Conservation (phyloP, 2,888 invertebrate genomes). For the Coelopa pilipes region DNA sequence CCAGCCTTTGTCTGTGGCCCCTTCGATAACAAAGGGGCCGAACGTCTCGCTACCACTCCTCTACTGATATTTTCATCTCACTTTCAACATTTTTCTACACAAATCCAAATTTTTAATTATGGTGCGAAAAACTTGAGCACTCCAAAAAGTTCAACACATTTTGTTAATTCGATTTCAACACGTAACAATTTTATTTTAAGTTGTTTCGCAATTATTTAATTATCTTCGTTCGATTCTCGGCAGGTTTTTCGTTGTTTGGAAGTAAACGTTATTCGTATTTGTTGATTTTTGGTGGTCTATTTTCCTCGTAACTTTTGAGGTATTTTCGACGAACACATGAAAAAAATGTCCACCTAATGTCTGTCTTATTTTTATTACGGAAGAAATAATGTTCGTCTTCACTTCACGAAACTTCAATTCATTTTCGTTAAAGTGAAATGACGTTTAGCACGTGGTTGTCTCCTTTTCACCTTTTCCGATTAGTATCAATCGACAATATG, state of each 20-base stretch:
- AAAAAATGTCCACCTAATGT: conserved; percentile 1
- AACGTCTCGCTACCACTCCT: background rate
- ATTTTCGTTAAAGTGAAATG: background rate
- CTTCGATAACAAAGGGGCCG: conserved; percentile 12
- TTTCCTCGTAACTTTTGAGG: background rate
- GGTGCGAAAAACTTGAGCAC: background rate
- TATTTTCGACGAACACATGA: background rate
- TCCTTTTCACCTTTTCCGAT: background rate
- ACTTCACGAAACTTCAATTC: conserved; percentile 35
- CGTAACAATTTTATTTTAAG: conserved; percentile 33
- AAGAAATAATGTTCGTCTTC: conserved; percentile 14
- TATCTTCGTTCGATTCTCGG: background rate
- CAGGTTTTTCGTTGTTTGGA: background rate
- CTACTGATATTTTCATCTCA: background rate
- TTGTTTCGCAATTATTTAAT: background rate
- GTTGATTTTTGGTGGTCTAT: conserved; percentile 4
- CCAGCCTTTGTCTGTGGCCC: conserved; percentile 12
- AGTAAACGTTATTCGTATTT: background rate
- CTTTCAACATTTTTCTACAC: background rate
- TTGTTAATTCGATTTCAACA: conserved; percentile 34
- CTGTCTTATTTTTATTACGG: conserved; percentile 14
- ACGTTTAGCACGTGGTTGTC: background rate
- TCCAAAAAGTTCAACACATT: conserved; percentile 35
- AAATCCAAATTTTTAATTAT: background rate
- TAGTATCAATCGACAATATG: background rate